Evolutionary conservation across 2,888 invertebrate species (phyloP).

Genomic region (Xylophagus ater): DNA sequence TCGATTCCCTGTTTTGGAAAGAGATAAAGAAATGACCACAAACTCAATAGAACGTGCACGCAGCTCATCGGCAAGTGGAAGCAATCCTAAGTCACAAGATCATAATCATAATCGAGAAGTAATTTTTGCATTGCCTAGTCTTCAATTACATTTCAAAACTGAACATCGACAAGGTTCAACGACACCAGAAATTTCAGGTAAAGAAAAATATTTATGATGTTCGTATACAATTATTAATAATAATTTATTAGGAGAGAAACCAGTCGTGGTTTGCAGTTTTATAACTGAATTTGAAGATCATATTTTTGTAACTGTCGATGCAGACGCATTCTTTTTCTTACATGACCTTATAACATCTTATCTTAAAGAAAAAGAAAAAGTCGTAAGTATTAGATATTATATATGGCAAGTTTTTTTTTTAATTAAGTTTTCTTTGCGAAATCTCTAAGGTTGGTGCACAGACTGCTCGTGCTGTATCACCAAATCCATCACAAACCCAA

Average conservation of each 20-base stretch:
- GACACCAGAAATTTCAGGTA: slow-evolving; percentile 57
- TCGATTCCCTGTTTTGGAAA: slow-evolving; percentile 78
- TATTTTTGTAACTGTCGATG: slow-evolving; percentile 95
- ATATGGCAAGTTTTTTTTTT: background rate
- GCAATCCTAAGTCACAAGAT: slow-evolving; percentile 55
- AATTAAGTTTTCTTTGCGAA: background rate
- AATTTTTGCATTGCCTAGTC: slow-evolving; percentile 89
- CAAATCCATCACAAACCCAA: slow-evolving; percentile 31
- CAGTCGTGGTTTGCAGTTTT: slow-evolving; percentile 90
- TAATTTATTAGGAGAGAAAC: slow-evolving; percentile 54
- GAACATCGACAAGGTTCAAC: slow-evolving; percentile 72
- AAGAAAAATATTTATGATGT: slow-evolving; percentile 1
- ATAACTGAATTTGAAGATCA: slow-evolving; percentile 98
- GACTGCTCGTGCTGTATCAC: slow-evolving; percentile 35
- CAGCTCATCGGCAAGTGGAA: slow-evolving; percentile 35
- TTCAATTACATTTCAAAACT: slow-evolving; percentile 87
- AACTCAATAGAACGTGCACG: slow-evolving; percentile 47
- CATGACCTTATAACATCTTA: slow-evolving; percentile 96
- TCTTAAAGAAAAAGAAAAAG: slow-evolving; percentile 81
- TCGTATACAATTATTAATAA: background rate
- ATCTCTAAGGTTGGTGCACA: slow-evolving; percentile 37
- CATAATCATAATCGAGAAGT: slow-evolving; percentile 82
- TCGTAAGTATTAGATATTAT: slow-evolving; percentile 43
- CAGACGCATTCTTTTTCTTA: slow-evolving; percentile 94
- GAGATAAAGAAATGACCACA: slow-evolving; percentile 52